Evolutionary conservation across 2,113 vertebrate genomes (phyloP).

Genomic region (Lota lota): DNA sequence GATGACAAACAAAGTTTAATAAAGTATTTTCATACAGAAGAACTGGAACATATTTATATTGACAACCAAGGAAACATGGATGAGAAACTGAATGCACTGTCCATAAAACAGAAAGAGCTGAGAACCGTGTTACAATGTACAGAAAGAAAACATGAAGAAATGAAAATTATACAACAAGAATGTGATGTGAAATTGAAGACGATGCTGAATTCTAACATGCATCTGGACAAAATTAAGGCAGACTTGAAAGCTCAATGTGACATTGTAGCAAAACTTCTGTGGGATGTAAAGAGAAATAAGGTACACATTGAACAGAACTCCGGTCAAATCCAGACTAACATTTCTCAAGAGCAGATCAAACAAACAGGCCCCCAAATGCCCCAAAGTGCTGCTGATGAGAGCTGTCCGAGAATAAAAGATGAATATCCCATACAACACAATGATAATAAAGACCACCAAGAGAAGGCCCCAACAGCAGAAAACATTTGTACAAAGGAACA

Average conservation of each 20-base stretch:
- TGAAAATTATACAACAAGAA: not conserved
- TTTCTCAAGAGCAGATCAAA: not conserved
- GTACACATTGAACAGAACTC: not conserved
- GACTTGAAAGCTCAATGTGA: too few species aligned
- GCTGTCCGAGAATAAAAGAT: not conserved
- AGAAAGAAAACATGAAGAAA: not conserved
- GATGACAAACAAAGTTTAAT: not conserved
- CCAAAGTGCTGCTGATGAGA: too few species aligned
- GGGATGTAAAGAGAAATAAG: not conserved
- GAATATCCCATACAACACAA: not conserved
- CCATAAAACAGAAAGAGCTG: slow-evolving; percentile 1
- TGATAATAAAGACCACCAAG: not conserved
- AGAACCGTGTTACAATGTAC: not conserved
- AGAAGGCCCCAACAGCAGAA: not conserved
- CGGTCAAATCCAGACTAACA: not conserved
- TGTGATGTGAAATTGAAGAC: not conserved
- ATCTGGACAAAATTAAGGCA: too few species aligned
- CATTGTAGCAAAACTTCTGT: too few species aligned
- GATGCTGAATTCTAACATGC: too few species aligned
- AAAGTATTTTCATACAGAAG: too few species aligned
- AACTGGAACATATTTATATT: too few species aligned
- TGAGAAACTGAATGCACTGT: not conserved
- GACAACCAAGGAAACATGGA: too few species aligned
- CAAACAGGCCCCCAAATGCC: not conserved
- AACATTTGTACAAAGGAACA: not conserved